Evolutionary conservation across 2,797 vertebrate species (phyloP).

Genomic region (Fistularia tabacaria): DNA sequence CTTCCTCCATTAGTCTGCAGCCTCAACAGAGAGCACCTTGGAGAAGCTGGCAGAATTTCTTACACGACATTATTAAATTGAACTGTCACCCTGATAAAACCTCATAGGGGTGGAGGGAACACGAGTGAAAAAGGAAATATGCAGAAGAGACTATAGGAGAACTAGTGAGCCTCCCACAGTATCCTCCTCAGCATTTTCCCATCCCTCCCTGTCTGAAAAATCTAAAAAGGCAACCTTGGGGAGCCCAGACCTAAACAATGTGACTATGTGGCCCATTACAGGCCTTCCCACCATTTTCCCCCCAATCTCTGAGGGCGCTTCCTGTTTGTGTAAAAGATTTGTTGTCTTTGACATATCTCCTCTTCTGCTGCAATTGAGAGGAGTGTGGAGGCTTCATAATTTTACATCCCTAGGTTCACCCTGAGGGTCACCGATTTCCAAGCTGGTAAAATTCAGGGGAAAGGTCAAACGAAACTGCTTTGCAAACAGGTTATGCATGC

Average conservation of each 20-base stretch:
- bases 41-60: slow-evolving; percentile 19
- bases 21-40: slow-evolving; percentile 19
- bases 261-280: slow-evolving; percentile 31
- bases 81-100: slow-evolving; percentile 39
- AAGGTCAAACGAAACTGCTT: slow-evolving; percentile 20
- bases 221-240: slow-evolving; percentile 61
- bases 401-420: slow-evolving; percentile 40
- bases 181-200: slow-evolving; percentile 46
- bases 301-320: slow-evolving; percentile 46
- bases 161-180: slow-evolving; percentile 36
- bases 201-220: slow-evolving; percentile 52
- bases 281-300: slow-evolving; percentile 53
- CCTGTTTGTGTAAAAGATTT: slow-evolving; percentile 71
- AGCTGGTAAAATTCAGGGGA: slow-evolving; percentile 27
- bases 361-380: slow-evolving; percentile 34
- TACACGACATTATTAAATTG: slow-evolving; percentile 29
- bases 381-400: slow-evolving; percentile 34
- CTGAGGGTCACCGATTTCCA: slow-evolving; percentile 53
- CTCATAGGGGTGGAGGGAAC: slow-evolving; percentile 26
- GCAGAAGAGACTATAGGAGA: slow-evolving; percentile 51
- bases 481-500: slow-evolving; percentile 20
- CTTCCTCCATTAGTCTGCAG: slow-evolving; percentile 30
- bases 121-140: slow-evolving; percentile 27
- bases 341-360: slow-evolving; percentile 63
- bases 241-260: slow-evolving; percentile 59